phyloP scores from a whole-genome alignment of 2,797 vertebrate genomes.

The Acanthurus tractus region DNA sequence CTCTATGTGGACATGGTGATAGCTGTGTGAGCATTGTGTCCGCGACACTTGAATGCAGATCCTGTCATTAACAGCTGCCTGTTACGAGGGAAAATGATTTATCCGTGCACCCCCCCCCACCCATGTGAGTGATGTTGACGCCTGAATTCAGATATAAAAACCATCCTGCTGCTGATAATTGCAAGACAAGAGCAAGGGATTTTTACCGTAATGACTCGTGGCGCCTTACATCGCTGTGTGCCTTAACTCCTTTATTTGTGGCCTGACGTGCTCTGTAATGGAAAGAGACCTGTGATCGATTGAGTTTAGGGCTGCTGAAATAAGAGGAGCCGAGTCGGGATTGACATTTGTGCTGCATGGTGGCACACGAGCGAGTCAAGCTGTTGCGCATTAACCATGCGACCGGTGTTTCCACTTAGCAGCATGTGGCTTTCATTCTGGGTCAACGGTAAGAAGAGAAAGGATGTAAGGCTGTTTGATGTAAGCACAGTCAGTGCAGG shows the following conservation, averaged over 20 bases:
- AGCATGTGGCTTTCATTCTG: slow-evolving; percentile 79
- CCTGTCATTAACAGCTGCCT: slow-evolving; percentile 64
- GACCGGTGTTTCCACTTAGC: slow-evolving; percentile 63
- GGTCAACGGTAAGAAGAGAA: slow-evolving; percentile 69
- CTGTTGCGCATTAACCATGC: slow-evolving; percentile 56
- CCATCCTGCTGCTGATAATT: slow-evolving; percentile 45
- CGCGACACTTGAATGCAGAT: slow-evolving; percentile 57
- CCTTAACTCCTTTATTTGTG: slow-evolving; percentile 48
- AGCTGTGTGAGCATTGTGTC: slow-evolving; percentile 42
- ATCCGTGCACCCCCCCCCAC: slow-evolving; percentile 19
- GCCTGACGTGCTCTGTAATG: slow-evolving; percentile 54
- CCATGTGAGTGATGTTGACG: slow-evolving; percentile 38
- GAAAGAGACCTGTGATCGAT: slow-evolving; percentile 64
- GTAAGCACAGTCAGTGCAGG: slow-evolving; percentile 80
- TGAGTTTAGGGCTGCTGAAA: slow-evolving; percentile 31
- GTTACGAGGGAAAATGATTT: slow-evolving; percentile 53
- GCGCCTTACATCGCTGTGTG: slow-evolving; percentile 13
- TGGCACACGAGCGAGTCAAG: slow-evolving; percentile 41
- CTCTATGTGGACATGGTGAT: slow-evolving; percentile 49
- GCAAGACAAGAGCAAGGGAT: slow-evolving; percentile 11
- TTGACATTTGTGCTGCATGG: slow-evolving; percentile 54
- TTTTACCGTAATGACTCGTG: slow-evolving; percentile 39
- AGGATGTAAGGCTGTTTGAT: slow-evolving; percentile 82
- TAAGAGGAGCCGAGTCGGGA: slow-evolving; percentile 35
- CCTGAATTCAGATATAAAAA: slow-evolving; percentile 36